These are phyloP conservation scores for Dusona sp. DNA, from an alignment of 2,888 invertebrate species.

Conservation along the genomic window DNA sequence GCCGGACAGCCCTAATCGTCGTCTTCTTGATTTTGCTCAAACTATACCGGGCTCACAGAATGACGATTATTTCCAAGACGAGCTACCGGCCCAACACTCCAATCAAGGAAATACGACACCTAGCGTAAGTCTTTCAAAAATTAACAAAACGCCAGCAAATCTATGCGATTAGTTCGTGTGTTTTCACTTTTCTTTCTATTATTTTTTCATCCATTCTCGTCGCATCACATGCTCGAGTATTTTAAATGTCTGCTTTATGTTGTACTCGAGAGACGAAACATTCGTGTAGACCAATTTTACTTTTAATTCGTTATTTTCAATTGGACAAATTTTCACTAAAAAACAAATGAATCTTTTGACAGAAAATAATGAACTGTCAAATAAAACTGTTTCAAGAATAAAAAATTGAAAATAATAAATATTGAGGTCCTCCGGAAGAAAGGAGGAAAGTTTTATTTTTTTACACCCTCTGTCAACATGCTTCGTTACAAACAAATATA, in stretches of 20 bases:
- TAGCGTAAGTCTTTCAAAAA: constrained; percentile 80
- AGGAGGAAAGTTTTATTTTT: neutral
- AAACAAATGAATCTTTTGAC: neutral
- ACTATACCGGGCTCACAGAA: constrained; percentile 82
- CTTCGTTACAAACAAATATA: neutral
- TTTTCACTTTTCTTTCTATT: constrained; percentile 3
- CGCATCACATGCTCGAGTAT: constrained; percentile 54
- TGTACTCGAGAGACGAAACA: neutral
- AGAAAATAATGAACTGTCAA: neutral
- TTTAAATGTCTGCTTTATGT: constrained; percentile 19
- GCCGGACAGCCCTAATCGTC: constrained; percentile 83
- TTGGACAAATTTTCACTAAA: neutral
- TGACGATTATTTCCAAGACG: constrained; percentile 82
- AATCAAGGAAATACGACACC: constrained; percentile 82
- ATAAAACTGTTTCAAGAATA: neutral
- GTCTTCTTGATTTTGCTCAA: constrained; percentile 83
- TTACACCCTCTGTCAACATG: neutral
- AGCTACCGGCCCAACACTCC: constrained; percentile 80
- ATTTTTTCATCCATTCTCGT: constrained; percentile 41
- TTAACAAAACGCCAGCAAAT: neutral
- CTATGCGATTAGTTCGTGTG: neutral
- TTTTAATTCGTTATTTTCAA: neutral
- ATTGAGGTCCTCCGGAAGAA: neutral
- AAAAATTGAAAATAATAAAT: neutral
- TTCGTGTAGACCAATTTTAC: neutral